Base-by-base conservation (phyloP, 1,140 invertebrate genomes). In the Drosophila novamexicana region DNA sequence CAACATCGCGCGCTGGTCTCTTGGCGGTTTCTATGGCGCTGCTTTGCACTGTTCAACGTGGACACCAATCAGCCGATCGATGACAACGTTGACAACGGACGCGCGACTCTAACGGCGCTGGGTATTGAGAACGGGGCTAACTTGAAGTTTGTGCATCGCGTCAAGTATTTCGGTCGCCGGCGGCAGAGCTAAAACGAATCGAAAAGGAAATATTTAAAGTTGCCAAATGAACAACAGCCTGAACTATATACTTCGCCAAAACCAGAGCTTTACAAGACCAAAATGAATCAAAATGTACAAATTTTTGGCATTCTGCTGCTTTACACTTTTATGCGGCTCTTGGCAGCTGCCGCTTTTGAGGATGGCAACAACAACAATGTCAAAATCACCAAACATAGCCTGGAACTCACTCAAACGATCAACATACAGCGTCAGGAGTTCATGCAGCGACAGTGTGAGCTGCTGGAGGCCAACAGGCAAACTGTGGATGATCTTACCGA, bases 1-100 rank as follows among this genome's bases (percentile, higher is more conserved):
- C 75, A 82, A 62, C 91, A 92, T 76, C 80, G 89, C 45, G 71
- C 93, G 58, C 93, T 93, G 71, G 93, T 96, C 16, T 95, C 94
- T 84, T 96, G 95, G 95, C 93, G 92, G 40, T 95, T 95, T 92
- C 90, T 96, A 73, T 96, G 95, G 95, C 94, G 93, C 73, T 94
- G 94, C 10, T 94, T 95, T 82, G 93, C 94, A 92, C 89, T 96
- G 14, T 93, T 93, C 65, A 88, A 91, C 76, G 75, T 86, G 75
- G 86, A 88, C 34, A 85, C 76, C 18, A 84, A 91, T 79, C 75
- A 77, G 64, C 76, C 90, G 70, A 84, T 91, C 59, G 75, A 89
- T 77, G 78, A 90, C 61, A 69, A 37, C 66, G 74, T 53, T 67
- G 68, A 62, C 65, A 76, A 94, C 76, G 93, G 95, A 86, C 93